phyloP scores from a whole-genome alignment of 2,888 invertebrate species.

The Monoplex corrugatus region DNA sequence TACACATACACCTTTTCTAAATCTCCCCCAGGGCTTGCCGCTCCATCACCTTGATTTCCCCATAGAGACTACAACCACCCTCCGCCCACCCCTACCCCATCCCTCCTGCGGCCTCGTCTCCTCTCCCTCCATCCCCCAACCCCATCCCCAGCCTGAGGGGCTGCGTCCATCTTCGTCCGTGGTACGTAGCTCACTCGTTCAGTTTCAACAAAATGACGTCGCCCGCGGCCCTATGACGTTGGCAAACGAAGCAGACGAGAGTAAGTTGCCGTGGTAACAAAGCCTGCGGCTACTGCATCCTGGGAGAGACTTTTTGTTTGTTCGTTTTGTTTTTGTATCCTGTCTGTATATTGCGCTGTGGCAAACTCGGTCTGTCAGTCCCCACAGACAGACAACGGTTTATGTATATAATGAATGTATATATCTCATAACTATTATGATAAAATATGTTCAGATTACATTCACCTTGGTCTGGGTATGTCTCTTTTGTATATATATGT shows the following conservation, averaged over 20 bases:
- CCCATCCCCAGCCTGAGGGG: not conserved
- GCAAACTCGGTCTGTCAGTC: not conserved
- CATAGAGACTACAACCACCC: not conserved
- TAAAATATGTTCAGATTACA: too few relatives aligned
- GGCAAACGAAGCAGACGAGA: slow-evolving; percentile 24
- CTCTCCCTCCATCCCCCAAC: not conserved
- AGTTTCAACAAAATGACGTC: slow-evolving; percentile 26
- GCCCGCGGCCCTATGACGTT: slow-evolving; percentile 18
- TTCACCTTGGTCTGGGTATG: too few relatives aligned
- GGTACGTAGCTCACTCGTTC: not conserved
- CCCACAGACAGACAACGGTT: not conserved
- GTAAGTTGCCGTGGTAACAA: slow-evolving; percentile 35
- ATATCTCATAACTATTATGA: too few relatives aligned
- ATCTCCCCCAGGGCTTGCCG: not conserved
- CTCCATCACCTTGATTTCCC: slow-evolving; percentile 30
- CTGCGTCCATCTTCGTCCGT: not conserved
- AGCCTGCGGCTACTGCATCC: not conserved
- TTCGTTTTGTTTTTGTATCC: too few relatives aligned
- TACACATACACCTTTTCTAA: too few relatives aligned
- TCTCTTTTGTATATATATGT: too few relatives aligned
- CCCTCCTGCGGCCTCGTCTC: not conserved
- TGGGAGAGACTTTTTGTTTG: not conserved
- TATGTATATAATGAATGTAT: too few relatives aligned
- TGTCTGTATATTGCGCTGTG: too few relatives aligned
- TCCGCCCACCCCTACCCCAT: not conserved